Base-by-base conservation (phyloP, 2,113 vertebrate genomes). In the Corynorhinus townsendii region DNA sequence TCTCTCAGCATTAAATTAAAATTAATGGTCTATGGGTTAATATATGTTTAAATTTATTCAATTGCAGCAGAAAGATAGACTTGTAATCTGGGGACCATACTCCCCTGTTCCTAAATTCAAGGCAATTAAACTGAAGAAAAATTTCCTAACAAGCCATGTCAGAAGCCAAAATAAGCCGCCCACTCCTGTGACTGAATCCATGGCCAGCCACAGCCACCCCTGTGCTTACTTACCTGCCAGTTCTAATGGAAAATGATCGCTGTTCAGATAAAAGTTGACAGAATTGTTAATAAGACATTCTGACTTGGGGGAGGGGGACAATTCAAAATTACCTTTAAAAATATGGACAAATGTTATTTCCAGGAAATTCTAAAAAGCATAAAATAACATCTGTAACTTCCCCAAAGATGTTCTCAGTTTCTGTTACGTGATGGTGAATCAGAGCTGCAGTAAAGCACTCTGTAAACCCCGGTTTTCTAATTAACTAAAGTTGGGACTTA, bases 341-440 rank as follows among this genome's bases (percentile, higher is more conserved):
- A 83, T 75, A 11, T 40, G 7, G 7, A 9, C n/a, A 69, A 45
- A 62, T 86, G 24, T 49, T 82, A 59, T 82, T 86, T 72, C 56
- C 43, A 75, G 54, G 45, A 91, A 90, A 22, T 89, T 95, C 38
- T 86, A 33, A 43, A 73, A 84, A 75, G 28, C 52, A 59, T 85
- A 87, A 92, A 79, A 56, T 87, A n/a, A 54, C 12, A 86, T 45
- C 43, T 92, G 7, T 49, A 68, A 77, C 94, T 64, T 80, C 52
- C 85, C 56, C 82, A 47, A 96, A 77, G 62, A 45, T 64, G 20
- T 49, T 77, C 66, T 88, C 62, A 75, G 43, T 94, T 95, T 94
- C 66, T 95, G 2, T 89, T 77, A 30, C 54, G 38, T 45, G 73
- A 66, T 77, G 54, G 47, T 94, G 85, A 95, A 82, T 85, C 59